phyloP scores from a whole-genome alignment of 2,113 vertebrate genomes.

The Centropus bengalensis region DNA sequence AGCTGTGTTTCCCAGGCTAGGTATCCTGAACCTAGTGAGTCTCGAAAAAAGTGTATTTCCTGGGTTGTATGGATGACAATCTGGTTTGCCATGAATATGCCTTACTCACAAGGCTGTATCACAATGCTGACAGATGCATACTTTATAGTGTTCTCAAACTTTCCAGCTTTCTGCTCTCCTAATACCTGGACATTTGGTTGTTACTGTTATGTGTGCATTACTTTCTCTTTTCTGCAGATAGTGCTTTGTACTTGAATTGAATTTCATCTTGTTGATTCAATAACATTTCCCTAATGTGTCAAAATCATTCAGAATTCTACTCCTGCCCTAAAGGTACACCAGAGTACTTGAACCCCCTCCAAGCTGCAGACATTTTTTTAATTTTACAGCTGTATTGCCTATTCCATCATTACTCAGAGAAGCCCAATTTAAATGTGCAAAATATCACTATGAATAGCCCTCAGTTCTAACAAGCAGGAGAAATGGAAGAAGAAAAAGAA shows the following conservation, averaged over 20 bases:
- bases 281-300: not conserved
- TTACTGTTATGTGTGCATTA: not conserved
- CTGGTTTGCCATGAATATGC: not conserved
- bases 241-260: not conserved
- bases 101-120: not conserved
- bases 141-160: not conserved
- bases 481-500: not conserved
- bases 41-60: not conserved
- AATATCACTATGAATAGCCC: not conserved
- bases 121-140: not conserved
- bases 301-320: not conserved
- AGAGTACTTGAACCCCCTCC: not conserved
- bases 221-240: not conserved
- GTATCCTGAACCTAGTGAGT: not conserved
- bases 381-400: not conserved
- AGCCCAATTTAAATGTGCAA: not conserved
- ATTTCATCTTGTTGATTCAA: not conserved
- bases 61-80: not conserved
- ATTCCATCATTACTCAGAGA: not conserved
- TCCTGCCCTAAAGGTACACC: not conserved
- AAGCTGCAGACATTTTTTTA: not conserved
- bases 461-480: not conserved
- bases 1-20: not conserved
- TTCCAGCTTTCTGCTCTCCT: not conserved
- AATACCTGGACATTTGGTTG: not conserved